Percentiles rank a stretch among this genome's conserved stretches.
Evolutionary conservation across 2,113 vertebrate species (phyloP).

Genomic region (Pagrus major): DNA sequence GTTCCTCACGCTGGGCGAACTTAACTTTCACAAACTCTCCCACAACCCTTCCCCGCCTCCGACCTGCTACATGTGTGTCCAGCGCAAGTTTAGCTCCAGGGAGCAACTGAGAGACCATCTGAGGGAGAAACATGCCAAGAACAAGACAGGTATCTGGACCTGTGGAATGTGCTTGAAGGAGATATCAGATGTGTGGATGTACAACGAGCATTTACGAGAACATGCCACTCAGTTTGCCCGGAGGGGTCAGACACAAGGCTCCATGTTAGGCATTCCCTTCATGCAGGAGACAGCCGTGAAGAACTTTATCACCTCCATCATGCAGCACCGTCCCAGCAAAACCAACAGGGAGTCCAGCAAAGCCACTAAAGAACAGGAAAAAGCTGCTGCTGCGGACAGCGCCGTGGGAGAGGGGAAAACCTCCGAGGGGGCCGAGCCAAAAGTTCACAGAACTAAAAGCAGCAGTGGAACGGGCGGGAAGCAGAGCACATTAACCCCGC

Average conservation of each 20-base stretch:
- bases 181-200: slow-evolving; percentile 97
- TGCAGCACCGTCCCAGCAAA: slow-evolving; percentile 86
- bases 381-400: slow-evolving; percentile 64
- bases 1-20: slow-evolving; percentile 92
- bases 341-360: slow-evolving; percentile 75
- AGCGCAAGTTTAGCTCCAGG: slow-evolving; percentile 95
- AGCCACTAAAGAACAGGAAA: slow-evolving; percentile 75
- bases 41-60: slow-evolving; percentile 96
- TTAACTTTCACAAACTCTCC: slow-evolving; percentile 95
- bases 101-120: slow-evolving; percentile 95
- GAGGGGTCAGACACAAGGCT: slow-evolving; percentile 89
- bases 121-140: slow-evolving; percentile 93
- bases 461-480: slow-evolving; percentile 67
- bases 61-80: slow-evolving; percentile 98
- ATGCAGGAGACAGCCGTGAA: slow-evolving; percentile 87
- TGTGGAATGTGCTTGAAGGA: slow-evolving; percentile 98
- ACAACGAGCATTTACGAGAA: slow-evolving; percentile 95
- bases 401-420: slow-evolving; percentile 61
- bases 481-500: slow-evolving; percentile 73
- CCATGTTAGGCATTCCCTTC: slow-evolving; percentile 87
- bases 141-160: slow-evolving; percentile 93
- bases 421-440: slow-evolving; percentile 75
- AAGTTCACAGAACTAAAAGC: slow-evolving; percentile 73
- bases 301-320: slow-evolving; percentile 89
- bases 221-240: slow-evolving; percentile 95